These are phyloP conservation scores for Oscheius sp. DNA, from an alignment of 2,888 invertebrate genomes.

Conservation along the genomic window DNA sequence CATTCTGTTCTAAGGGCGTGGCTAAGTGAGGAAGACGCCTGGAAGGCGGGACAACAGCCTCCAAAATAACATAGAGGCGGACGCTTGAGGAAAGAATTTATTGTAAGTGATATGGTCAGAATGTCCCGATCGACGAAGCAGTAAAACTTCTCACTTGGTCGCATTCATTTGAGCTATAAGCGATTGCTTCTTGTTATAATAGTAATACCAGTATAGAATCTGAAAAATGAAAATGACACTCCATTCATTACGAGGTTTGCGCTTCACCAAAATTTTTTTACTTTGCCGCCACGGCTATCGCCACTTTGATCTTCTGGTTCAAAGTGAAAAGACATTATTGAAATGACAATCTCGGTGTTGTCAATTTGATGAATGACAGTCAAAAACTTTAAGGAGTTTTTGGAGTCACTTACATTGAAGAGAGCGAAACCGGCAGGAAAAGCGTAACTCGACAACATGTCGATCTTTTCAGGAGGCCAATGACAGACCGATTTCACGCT, in stretches of 20 bases:
- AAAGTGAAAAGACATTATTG: too few relatives aligned
- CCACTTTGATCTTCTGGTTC: too few relatives aligned
- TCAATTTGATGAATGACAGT: too few relatives aligned
- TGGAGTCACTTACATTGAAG: conserved; percentile 64
- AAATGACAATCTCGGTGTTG: too few relatives aligned
- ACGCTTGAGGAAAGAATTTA: conserved; percentile 11
- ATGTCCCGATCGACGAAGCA: conserved; percentile 14
- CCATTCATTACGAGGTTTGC: conserved; percentile 3
- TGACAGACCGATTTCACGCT: conserved; percentile 1
- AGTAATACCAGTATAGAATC: conserved; percentile 69
- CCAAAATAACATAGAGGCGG: background rate
- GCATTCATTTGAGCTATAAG: conserved; percentile 44
- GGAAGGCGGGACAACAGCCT: background rate
- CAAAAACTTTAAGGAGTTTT: too few relatives aligned
- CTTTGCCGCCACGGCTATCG: too few relatives aligned
- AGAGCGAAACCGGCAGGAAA: conserved; percentile 69
- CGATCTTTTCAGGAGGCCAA: conserved; percentile 65
- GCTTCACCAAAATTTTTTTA: too few relatives aligned
- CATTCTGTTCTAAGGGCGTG: conserved; percentile 3
- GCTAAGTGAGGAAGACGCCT: background rate
- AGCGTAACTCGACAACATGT: conserved; percentile 59
- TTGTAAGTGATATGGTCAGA: conserved; percentile 27
- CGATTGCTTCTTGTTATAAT: conserved; percentile 54
- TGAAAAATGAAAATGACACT: conserved; percentile 40
- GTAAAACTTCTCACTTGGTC: conserved; percentile 15